These are phyloP conservation scores for Acrossocheilus wenchowensis DNA, from an alignment of 2,797 vertebrate genomes.

Conservation along the genomic window DNA sequence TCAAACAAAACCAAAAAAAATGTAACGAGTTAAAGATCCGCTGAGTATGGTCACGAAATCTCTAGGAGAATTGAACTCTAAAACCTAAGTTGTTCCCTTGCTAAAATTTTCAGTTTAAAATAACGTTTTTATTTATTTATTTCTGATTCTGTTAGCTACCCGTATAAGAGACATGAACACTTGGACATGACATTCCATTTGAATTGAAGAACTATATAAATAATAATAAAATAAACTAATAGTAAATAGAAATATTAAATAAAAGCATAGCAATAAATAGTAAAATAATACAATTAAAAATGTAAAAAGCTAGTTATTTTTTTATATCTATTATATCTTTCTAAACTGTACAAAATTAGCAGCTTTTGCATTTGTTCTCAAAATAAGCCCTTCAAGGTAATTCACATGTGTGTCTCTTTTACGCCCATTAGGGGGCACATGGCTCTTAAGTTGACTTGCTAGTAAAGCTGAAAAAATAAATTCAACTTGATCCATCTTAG, in stretches of 20 bases:
- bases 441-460: background rate
- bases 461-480: background rate
- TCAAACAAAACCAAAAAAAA: background rate
- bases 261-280: background rate
- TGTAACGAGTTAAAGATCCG: background rate
- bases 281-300: background rate
- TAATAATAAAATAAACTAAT: background rate
- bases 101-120: background rate
- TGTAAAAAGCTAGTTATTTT: background rate
- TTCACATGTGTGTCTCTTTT: background rate
- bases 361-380: background rate
- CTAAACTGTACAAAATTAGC: background rate
- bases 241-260: background rate
- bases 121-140: background rate
- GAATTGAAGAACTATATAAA: background rate
- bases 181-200: no score
- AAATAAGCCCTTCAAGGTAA: background rate
- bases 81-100: background rate
- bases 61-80: background rate
- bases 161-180: background rate
- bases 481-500: background rate
- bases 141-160: background rate
- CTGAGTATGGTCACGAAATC: background rate
- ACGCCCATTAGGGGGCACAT: slow-evolving; percentile 19
- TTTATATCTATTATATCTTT: background rate